Evolutionary conservation across 1,140 invertebrate species (phyloP).

Genomic region (Drosophila navojoa): DNA sequence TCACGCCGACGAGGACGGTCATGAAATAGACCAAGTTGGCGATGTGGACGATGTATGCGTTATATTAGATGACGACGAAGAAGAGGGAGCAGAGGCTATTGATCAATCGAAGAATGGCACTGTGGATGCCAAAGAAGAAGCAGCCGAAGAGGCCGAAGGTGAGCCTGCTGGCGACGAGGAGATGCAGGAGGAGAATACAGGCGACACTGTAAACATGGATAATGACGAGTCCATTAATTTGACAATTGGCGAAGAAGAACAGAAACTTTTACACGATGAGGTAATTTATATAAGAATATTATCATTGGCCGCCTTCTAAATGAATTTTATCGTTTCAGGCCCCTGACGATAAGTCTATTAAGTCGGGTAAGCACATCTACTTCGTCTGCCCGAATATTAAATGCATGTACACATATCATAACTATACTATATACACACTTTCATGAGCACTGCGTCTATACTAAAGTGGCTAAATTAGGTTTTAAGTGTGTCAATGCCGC

Average conservation of each 20-base stretch:
- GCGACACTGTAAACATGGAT: constrained; percentile 69
- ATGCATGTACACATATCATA: not conserved
- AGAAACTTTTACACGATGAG: constrained; percentile 90
- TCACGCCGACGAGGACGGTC: constrained; percentile 75
- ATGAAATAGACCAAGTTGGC: constrained; percentile 84
- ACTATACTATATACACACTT: not conserved
- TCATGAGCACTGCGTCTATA: not conserved
- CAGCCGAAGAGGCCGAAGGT: constrained; percentile 36
- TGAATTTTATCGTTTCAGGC: constrained; percentile 49
- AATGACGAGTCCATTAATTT: constrained; percentile 92
- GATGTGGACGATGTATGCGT: constrained; percentile 78
- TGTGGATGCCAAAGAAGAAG: constrained; percentile 15
- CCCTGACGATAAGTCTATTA: constrained; percentile 79
- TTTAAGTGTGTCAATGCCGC: constrained; percentile 1
- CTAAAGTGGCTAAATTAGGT: not conserved
- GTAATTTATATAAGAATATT: constrained; percentile 27
- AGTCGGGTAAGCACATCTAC: constrained; percentile 62
- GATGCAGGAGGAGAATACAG: constrained; percentile 65
- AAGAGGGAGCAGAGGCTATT: constrained; percentile 53
- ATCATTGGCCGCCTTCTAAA: constrained; percentile 19
- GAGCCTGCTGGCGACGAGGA: constrained; percentile 44
- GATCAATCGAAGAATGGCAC: constrained; percentile 46
- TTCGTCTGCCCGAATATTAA: not conserved
- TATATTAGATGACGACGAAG: constrained; percentile 75
- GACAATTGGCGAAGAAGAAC: constrained; percentile 92